Evolutionary conservation across 1,140 invertebrate genomes (phyloP).

Genomic region (Atta colombica): DNA sequence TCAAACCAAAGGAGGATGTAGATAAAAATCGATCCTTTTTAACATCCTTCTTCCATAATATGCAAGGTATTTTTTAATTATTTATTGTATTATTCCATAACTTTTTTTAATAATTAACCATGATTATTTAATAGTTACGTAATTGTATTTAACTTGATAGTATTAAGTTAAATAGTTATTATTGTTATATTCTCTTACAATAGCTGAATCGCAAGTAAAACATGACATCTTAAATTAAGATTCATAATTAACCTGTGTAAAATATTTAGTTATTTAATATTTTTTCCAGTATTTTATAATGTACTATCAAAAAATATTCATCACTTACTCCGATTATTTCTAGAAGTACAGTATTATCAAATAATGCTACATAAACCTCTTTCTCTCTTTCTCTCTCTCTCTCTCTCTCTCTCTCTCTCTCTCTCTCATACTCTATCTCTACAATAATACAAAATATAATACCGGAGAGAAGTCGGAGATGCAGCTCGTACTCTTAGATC

Average conservation of each 20-base stretch:
- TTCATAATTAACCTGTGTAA: background rate
- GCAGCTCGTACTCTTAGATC: conserved; percentile 65
- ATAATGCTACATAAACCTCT: background rate
- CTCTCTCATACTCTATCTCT: background rate
- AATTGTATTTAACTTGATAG: too few relatives aligned
- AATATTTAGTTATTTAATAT: conserved; percentile 2
- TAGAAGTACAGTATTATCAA: conserved; percentile 13
- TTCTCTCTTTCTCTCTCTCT: background rate
- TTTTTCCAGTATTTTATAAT: background rate
- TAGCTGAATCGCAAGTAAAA: too few relatives aligned
- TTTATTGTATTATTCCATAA: too few relatives aligned
- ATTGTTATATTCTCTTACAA: too few relatives aligned
- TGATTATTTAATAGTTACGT: too few relatives aligned
- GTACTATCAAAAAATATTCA: background rate
- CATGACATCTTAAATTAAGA: background rate
- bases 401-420: background rate
- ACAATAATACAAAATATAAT: conserved; percentile 41
- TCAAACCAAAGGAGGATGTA: too few relatives aligned
- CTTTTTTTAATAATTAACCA: too few relatives aligned
- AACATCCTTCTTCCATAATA: too few relatives aligned
- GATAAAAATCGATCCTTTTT: too few relatives aligned
- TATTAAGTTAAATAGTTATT: too few relatives aligned
- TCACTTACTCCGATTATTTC: conserved; percentile 28
- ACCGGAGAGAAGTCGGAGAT: conserved; percentile 26
- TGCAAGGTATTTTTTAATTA: too few relatives aligned